These are phyloP conservation scores for Pyrgilauda ruficollis DNA, from an alignment of 2,113 vertebrate species.

Conservation along the genomic window DNA sequence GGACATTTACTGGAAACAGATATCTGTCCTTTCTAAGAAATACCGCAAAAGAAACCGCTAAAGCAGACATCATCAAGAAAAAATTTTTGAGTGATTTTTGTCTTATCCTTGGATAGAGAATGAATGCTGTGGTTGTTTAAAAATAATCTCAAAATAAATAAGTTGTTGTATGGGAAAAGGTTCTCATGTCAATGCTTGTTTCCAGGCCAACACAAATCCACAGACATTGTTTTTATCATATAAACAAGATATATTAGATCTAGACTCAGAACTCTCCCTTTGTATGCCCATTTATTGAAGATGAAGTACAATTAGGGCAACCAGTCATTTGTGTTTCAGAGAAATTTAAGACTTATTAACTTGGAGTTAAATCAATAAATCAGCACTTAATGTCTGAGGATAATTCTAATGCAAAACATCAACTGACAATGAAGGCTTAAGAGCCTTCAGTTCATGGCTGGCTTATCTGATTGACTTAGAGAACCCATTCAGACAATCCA, in stretches of 20 bases:
- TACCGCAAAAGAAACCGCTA: neutral
- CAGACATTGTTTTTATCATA: slow-evolving; percentile 5
- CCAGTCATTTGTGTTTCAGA: neutral
- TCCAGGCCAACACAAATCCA: slow-evolving; percentile 35
- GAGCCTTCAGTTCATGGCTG: neutral
- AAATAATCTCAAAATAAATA: slow-evolving; percentile 51
- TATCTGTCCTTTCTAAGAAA: slow-evolving; percentile 25
- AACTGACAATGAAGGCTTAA: neutral
- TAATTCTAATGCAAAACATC: neutral
- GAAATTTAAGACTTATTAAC: neutral
- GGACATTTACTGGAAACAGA: neutral
- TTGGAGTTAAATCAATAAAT: neutral
- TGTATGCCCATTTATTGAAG: neutral
- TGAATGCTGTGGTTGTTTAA: slow-evolving; percentile 23
- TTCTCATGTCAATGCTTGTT: slow-evolving; percentile 37
- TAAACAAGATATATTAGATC: neutral
- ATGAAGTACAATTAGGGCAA: neutral
- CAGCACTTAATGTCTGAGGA: neutral
- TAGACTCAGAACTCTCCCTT: neutral
- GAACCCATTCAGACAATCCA: neutral
- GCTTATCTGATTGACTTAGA: neutral
- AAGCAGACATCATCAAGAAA: slow-evolving; percentile 22
- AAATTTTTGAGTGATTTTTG: neutral
- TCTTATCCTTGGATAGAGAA: slow-evolving; percentile 34
- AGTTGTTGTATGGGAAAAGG: slow-evolving; percentile 23